Evolutionary conservation across 1,140 invertebrate species (phyloP), one percentile per base, ranked within the genome.

Genomic region (Drosophila sp.): DNA sequence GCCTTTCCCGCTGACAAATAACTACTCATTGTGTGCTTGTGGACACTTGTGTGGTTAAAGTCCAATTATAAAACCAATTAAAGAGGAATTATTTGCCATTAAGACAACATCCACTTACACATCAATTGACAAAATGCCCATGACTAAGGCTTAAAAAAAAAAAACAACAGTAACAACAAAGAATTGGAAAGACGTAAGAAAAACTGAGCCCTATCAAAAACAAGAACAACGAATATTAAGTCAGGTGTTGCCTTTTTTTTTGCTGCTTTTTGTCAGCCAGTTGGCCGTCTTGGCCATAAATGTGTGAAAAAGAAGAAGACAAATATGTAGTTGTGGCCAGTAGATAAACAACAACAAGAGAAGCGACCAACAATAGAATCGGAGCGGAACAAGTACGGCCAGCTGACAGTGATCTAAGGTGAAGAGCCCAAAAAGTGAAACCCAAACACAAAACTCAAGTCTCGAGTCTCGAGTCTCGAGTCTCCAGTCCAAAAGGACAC

Each of bases 61-160:
- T 46, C 57, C 78, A 80, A 80, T 80, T 80, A 72, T 32, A 16
- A 50, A 63, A 74, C 62, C 82, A 81, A 84, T 84, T 84, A 78
- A 70, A 46, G 65, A 50, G 70, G 78, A 87, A 87, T 87, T 84
- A 87, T 87, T 78, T 67, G 70, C 61, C 57, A 74, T 84, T 80
- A 84, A 72, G 58, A 48, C 64, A 43, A 66, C 56, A 57, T 67
- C 38, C 62, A 74, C 53, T 74, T 61, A 27, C 58, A 65, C 56
- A 67, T 56, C 40, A 61, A 34, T 14, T 21, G 36, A 27, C 14
- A 9, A 38, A 41, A 32, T 40, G 59, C 18, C 54, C 62, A 61
- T 74, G 75, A 74, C 75, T 77, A 62, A 77, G 71, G 36, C 53
- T 40, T 40, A 64, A 56, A 45, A 54, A 21, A 65, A 40, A 29